phyloP scores from a whole-genome alignment of 2,797 vertebrate genomes.

The Enteromius viviparus region DNA sequence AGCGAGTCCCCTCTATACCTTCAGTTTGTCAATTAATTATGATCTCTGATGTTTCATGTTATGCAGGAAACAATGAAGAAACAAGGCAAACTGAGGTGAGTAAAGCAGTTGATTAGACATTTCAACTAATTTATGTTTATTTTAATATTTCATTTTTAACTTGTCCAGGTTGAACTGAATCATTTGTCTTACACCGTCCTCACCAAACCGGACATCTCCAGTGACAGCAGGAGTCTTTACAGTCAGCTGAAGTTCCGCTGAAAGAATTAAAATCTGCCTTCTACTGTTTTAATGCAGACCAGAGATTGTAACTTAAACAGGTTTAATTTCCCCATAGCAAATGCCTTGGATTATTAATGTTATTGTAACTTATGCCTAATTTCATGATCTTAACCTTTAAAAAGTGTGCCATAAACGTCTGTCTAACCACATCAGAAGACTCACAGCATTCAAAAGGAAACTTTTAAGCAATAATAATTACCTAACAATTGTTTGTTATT shows the following conservation, averaged over 20 bases:
- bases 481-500: background rate
- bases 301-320: background rate
- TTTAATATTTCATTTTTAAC: background rate
- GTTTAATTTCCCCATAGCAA: background rate
- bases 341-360: background rate
- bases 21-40: background rate
- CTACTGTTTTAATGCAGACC: background rate
- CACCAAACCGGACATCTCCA: background rate
- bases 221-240: background rate
- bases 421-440: background rate
- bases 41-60: background rate
- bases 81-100: background rate
- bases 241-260: background rate
- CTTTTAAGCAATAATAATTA: background rate
- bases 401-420: background rate
- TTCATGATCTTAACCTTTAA: background rate
- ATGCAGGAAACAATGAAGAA: conserved; percentile 1
- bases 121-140: background rate
- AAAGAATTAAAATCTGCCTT: background rate
- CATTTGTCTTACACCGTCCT: background rate
- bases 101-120: background rate
- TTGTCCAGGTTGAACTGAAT: background rate
- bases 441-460: background rate
- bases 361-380: background rate
- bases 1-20: background rate